phyloP scores from a whole-genome alignment of 2,113 vertebrate species.

The Cairina moschata region DNA sequence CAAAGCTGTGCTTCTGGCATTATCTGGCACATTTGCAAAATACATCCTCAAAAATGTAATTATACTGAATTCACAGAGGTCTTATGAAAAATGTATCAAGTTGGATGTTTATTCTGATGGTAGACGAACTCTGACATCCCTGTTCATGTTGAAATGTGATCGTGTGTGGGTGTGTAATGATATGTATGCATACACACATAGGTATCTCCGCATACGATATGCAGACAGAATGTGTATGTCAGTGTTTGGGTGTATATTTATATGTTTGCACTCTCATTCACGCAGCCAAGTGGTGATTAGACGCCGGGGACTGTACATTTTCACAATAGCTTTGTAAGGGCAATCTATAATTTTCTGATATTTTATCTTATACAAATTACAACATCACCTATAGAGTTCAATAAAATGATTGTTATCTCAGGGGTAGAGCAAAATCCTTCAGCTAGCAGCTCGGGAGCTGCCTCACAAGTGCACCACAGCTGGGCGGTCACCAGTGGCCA shows the following conservation, averaged over 20 bases:
- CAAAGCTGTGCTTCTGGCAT: slow-evolving; percentile 32
- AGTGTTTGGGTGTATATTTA: background rate
- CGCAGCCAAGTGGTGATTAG: background rate
- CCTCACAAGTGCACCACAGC: background rate
- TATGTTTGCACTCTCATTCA: background rate
- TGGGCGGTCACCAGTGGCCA: background rate
- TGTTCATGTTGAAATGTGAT: background rate
- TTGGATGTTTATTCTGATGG: background rate
- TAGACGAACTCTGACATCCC: background rate
- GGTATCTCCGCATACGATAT: background rate
- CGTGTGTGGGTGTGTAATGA: background rate
- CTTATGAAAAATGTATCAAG: slow-evolving; percentile 28
- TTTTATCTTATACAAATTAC: background rate
- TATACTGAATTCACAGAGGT: slow-evolving; percentile 35
- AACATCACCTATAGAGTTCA: background rate
- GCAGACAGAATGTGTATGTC: background rate
- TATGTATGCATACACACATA: background rate
- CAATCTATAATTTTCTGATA: background rate
- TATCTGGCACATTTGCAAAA: slow-evolving; percentile 35
- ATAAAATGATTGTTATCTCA: background rate
- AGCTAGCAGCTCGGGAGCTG: background rate
- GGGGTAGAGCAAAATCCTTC: background rate
- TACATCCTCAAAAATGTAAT: slow-evolving; percentile 19
- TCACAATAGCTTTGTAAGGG: background rate
- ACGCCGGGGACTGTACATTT: background rate